Evolutionary conservation across 2,888 invertebrate species (phyloP).

Genomic region (Gastrophysa polygoni): DNA sequence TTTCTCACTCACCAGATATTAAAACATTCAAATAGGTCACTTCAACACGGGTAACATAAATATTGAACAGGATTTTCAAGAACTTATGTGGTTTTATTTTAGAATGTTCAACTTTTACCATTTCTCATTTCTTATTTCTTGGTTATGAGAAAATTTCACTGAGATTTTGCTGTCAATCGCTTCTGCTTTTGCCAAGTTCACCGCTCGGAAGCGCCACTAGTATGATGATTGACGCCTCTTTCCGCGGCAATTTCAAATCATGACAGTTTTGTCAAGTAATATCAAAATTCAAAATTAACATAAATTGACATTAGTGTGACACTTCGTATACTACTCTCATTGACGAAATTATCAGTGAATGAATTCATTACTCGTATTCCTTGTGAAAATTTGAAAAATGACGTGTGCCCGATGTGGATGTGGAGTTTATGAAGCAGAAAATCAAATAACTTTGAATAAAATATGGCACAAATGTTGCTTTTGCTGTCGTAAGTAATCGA

Average conservation of each 20-base stretch:
- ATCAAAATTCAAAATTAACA: neutral
- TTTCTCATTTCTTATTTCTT: conserved; percentile 44
- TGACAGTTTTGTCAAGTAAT: conserved; percentile 9
- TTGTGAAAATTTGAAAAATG: conserved; percentile 26
- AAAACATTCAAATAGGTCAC: conserved; percentile 32
- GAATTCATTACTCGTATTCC: neutral
- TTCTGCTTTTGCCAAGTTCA: conserved; percentile 20
- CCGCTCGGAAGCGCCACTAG: conserved; percentile 32
- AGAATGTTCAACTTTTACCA: conserved; percentile 39
- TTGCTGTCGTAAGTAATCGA: conserved; percentile 44
- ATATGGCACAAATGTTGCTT: conserved; percentile 49
- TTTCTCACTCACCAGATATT: conserved; percentile 34
- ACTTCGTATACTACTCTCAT: neutral
- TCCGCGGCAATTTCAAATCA: conserved; percentile 27
- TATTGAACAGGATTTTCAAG: conserved; percentile 38
- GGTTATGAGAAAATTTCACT: conserved; percentile 48
- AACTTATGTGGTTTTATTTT: conserved; percentile 40
- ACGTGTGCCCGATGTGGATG: conserved; percentile 46
- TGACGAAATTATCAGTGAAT: neutral
- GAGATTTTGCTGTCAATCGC: conserved; percentile 28
- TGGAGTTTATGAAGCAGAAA: conserved; percentile 42
- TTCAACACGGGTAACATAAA: conserved; percentile 35
- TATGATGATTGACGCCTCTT: conserved; percentile 26
- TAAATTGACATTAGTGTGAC: neutral
- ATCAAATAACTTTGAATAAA: conserved; percentile 46